Evolutionary conservation across 2,888 invertebrate species (phyloP).

Genomic region (Campoletis raptor): DNA sequence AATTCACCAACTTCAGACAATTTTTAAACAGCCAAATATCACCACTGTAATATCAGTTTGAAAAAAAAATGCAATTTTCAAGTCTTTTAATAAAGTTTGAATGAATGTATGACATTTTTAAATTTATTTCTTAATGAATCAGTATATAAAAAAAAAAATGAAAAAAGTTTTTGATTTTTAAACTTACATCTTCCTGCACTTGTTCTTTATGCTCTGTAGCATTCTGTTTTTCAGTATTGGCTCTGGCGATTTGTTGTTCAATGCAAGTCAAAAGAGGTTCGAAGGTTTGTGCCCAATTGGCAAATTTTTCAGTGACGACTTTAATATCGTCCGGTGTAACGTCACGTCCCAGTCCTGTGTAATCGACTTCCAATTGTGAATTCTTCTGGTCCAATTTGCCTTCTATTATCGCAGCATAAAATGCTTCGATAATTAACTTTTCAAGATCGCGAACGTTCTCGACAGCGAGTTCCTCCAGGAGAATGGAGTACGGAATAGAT

Average conservation of each 20-base stretch:
- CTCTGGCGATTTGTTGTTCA: slow-evolving; percentile 94
- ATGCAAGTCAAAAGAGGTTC: slow-evolving; percentile 95
- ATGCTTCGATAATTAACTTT: slow-evolving; percentile 99
- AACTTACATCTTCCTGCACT: slow-evolving; percentile 93
- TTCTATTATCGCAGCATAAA: slow-evolving; percentile 98
- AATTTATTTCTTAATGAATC: no score
- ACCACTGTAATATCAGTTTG: no score
- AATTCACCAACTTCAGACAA: background rate
- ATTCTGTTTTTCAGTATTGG: slow-evolving; percentile 94
- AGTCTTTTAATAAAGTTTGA: no score
- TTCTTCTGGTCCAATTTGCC: slow-evolving; percentile 98
- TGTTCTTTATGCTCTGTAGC: slow-evolving; percentile 92
- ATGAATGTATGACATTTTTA: no score
- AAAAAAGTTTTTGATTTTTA: background rate
- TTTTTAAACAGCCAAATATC: background rate
- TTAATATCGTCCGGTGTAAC: slow-evolving; percentile 94
- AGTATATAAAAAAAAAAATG: background rate
- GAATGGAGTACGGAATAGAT: slow-evolving; percentile 94
- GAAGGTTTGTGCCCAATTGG: slow-evolving; percentile 96
- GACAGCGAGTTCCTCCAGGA: slow-evolving; percentile 95
- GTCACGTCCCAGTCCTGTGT: slow-evolving; percentile 95
- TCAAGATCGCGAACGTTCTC: slow-evolving; percentile 97
- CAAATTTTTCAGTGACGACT: slow-evolving; percentile 92
- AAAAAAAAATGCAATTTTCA: no score
- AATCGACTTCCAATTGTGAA: slow-evolving; percentile 96